These are phyloP conservation scores for Azemiops feae DNA, from an alignment of 2,113 vertebrate genomes.

Conservation along the genomic window DNA sequence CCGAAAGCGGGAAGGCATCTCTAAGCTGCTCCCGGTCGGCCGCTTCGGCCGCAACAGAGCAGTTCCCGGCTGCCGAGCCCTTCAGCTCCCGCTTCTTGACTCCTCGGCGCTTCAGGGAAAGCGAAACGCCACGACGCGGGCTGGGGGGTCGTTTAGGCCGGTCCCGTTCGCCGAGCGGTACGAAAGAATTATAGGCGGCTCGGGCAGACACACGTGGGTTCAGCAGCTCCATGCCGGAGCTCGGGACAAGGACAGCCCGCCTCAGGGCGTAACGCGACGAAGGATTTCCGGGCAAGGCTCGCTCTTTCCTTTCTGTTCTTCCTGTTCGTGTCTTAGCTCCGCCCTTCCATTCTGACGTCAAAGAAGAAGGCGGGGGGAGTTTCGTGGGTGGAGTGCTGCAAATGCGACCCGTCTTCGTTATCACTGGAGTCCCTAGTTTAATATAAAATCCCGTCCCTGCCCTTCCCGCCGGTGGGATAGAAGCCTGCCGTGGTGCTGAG, in stretches of 20 bases:
- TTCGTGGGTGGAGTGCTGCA: rapidly evolving
- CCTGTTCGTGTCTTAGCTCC: background rate
- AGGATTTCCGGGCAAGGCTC: background rate
- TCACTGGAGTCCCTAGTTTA: background rate
- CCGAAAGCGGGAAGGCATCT: background rate
- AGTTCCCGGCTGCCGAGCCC: background rate
- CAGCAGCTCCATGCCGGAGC: background rate
- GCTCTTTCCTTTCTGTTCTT: background rate
- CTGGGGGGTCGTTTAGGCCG: background rate
- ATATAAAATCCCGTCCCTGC: background rate
- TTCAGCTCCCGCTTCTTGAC: background rate
- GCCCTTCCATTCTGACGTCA: background rate
- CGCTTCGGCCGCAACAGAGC: background rate
- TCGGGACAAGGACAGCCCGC: background rate
- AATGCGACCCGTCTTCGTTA: background rate
- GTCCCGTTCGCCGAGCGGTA: background rate
- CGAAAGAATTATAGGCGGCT: constrained; percentile 28
- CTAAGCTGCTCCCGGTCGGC: background rate
- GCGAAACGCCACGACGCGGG: background rate
- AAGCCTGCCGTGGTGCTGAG: background rate
- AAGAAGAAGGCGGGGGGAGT: background rate
- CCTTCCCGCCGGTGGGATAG: background rate
- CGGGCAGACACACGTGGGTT: constrained; percentile 44
- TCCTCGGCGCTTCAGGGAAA: background rate
- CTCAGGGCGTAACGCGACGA: rapidly evolving